Evolutionary conservation across 2,113 vertebrate species (phyloP), one percentile per base, ranked within the genome.

Genomic region (Catharus minimus): DNA sequence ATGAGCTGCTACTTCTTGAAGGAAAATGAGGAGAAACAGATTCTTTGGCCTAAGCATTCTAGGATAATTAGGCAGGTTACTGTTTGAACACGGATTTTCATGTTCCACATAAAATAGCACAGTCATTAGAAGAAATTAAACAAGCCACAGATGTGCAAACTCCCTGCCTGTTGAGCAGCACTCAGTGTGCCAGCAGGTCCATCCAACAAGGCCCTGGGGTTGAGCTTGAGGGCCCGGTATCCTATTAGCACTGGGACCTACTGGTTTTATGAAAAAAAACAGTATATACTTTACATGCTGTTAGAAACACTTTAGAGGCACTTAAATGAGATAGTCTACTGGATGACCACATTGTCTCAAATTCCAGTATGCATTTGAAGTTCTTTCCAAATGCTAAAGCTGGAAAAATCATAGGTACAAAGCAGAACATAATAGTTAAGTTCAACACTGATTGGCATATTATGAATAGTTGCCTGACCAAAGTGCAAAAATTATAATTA

Each of bases 351-450:
- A 65, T 53, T 76, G 38, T 72, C 41, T 76, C 33, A 52, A 65
- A 14, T 73, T 57, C 27, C 27, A 60, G 30, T 19, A 50, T 36
- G 71, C 38, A 55, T 75, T 44, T 86, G 13, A 88, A 80, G 32
- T 72, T 88, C 50, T 86, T 79, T 41, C 41, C 76, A 86, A 86
- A 82, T 52, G 38, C 24, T 10, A 91, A 66, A n/a, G 6, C 41
- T 80, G 76, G 38, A 88, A 86, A 90, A 88, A 77, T 65, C 64
- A 47, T 14, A 76, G 44, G 30, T 60, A 72, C n/a, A 52, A 90
- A 72, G 47, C 21, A 71, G 44, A 91, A 65, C 22, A 23, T 41
- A 68, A 77, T 21, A 17, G 41, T 65, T 49, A 86, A 68, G 13
- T 28, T 69, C 44, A 58, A 73, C 68, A 77, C 13, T 73, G 76